Conservation (phyloP, 1,140 invertebrate species). For the Sycophaga agraensis region DNA sequence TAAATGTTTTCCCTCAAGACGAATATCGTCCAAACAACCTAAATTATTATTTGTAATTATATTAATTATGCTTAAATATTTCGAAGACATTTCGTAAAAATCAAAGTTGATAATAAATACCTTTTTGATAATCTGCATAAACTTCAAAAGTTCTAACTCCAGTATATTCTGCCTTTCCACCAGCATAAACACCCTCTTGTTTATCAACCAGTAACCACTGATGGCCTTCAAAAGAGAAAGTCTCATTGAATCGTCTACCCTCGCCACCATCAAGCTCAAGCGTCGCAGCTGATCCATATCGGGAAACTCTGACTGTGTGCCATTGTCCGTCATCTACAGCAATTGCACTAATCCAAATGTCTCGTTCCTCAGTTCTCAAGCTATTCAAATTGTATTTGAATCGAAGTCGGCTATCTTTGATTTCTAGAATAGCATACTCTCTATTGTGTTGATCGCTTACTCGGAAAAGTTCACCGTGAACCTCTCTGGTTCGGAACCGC, state of each 20-base stretch:
- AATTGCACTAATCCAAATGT: conserved; percentile 87
- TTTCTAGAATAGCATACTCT: conserved; percentile 92
- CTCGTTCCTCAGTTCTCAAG: conserved; percentile 81
- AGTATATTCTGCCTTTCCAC: conserved; percentile 92
- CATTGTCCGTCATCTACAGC: conserved; percentile 95
- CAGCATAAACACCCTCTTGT: conserved; percentile 91
- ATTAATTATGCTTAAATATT: not conserved
- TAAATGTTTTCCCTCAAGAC: conserved; percentile 88
- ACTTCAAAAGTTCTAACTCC: conserved; percentile 90
- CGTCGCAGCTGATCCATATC: conserved; percentile 92
- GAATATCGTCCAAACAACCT: conserved; percentile 83
- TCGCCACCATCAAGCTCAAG: conserved; percentile 93
- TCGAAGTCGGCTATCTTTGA: conserved; percentile 85
- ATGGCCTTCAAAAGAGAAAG: conserved; percentile 86
- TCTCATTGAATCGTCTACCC: conserved; percentile 91
- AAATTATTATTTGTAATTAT: not conserved
- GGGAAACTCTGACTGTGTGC: conserved; percentile 87
- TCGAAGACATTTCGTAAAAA: no score
- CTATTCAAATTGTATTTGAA: conserved; percentile 94
- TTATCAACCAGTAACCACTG: conserved; percentile 91
- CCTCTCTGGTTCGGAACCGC: conserved; percentile 88
- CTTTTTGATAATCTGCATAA: conserved; percentile 93
- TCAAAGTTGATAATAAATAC: conserved; percentile 50
- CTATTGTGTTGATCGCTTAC: conserved; percentile 92
- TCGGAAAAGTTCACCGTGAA: conserved; percentile 87